Evolutionary conservation across 2,888 invertebrate genomes (phyloP).

Genomic region (Hydriomena furcata): DNA sequence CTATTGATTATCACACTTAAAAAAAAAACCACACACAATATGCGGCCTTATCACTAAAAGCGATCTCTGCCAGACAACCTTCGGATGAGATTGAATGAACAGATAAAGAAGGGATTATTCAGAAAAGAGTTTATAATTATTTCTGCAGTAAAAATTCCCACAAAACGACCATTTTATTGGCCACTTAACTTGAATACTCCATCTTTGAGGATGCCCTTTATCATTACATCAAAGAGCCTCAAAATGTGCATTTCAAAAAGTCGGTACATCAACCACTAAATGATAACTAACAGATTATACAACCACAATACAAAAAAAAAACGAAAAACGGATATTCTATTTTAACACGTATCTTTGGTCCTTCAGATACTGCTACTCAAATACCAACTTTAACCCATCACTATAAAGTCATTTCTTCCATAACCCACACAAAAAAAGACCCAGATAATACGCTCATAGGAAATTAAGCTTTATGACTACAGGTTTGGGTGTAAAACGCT

Average conservation of each 20-base stretch:
- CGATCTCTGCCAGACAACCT: too few relatives aligned
- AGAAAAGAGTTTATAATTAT: too few relatives aligned
- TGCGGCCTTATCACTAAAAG: too few relatives aligned
- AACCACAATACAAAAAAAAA: slow-evolving; percentile 45
- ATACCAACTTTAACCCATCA: slow-evolving; percentile 9
- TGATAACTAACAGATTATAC: slow-evolving; percentile 52
- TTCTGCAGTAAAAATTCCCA: too few relatives aligned
- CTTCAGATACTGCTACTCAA: slow-evolving; percentile 11
- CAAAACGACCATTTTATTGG: slow-evolving; percentile 15
- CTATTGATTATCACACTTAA: too few relatives aligned
- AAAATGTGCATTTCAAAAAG: slow-evolving; percentile 25
- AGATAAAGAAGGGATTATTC: too few relatives aligned
- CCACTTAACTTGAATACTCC: slow-evolving; percentile 25
- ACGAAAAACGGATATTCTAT: slow-evolving; percentile 42
- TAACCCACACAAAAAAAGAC: not conserved
- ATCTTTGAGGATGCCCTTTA: slow-evolving; percentile 12
- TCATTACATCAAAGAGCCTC: slow-evolving; percentile 18
- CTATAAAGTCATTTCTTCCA: not conserved
- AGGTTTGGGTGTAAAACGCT: slow-evolving; percentile 6
- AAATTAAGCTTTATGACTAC: not conserved
- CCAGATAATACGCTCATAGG: not conserved
- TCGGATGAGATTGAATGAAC: too few relatives aligned
- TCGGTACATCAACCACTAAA: slow-evolving; percentile 46
- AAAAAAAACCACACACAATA: too few relatives aligned
- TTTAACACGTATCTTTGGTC: slow-evolving; percentile 41